Conservation (phyloP, 2,888 invertebrate species). For the Clitarchus hookeri region DNA sequence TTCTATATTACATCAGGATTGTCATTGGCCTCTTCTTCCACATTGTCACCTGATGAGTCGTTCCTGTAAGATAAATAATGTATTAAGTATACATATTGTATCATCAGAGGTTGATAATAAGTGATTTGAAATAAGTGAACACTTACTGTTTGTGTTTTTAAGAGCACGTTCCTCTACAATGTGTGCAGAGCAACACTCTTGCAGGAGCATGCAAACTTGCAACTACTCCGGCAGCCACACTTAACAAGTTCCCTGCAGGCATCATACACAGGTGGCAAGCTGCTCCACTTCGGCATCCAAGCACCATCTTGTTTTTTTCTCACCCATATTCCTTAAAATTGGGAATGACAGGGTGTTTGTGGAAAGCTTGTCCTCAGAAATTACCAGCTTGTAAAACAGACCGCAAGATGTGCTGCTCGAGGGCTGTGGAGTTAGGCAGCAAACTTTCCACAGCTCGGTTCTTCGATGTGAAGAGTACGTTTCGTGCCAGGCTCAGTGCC, state of each 20-base stretch:
- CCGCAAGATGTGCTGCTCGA: background rate
- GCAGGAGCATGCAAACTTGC: constrained; percentile 10
- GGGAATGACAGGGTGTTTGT: background rate
- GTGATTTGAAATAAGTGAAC: background rate
- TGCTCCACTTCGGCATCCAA: constrained; percentile 9
- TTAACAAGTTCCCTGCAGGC: background rate
- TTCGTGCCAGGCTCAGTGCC: constrained; percentile 4
- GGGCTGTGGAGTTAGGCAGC: background rate
- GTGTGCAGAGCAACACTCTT: constrained; percentile 5
- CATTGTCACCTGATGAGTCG: too few relatives aligned
- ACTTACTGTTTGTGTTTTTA: background rate
- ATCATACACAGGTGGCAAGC: background rate
- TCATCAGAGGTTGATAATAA: too few relatives aligned
- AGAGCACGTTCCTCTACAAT: constrained; percentile 10
- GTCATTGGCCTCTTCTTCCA: too few relatives aligned
- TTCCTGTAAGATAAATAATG: too few relatives aligned
- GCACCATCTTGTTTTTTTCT: background rate
- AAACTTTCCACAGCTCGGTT: background rate
- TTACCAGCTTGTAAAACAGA: background rate
- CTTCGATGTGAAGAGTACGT: background rate
- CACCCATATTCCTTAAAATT: background rate
- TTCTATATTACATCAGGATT: too few relatives aligned
- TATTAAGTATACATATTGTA: too few relatives aligned
- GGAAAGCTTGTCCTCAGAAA: background rate
- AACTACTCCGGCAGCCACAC: constrained; percentile 12